phyloP scores from a whole-genome alignment of 2,888 invertebrate genomes.

The Matsumyia berberina region DNA sequence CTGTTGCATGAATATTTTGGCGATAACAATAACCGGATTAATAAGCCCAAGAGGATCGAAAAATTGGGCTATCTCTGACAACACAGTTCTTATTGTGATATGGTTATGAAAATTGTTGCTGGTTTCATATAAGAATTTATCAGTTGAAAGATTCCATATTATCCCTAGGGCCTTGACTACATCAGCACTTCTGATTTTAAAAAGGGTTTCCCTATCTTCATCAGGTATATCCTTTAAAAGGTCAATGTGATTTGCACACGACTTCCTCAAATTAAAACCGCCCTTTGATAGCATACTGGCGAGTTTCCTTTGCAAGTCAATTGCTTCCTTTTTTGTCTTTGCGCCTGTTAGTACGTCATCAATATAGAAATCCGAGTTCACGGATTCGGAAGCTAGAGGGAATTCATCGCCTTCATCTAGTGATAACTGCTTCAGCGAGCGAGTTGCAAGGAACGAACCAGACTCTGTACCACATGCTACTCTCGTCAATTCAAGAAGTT shows the following conservation, averaged over 20 bases:
- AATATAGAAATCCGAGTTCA: conserved; percentile 33
- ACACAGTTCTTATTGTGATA: conserved; percentile 45
- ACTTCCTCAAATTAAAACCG: conserved; percentile 38
- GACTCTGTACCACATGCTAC: conserved; percentile 56
- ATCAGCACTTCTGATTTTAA: conserved; percentile 48
- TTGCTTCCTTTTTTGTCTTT: conserved; percentile 7
- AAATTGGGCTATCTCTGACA: conserved; percentile 49
- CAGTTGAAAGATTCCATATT: conserved; percentile 63
- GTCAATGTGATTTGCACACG: conserved; percentile 47
- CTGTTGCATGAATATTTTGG: conserved; percentile 54
- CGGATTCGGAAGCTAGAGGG: conserved; percentile 19
- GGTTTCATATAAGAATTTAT: conserved; percentile 47
- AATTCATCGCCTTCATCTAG: conserved; percentile 30
- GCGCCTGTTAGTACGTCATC: conserved; percentile 20
- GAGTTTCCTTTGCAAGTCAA: conserved; percentile 13
- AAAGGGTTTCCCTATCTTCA: conserved; percentile 56
- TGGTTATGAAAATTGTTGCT: neutral
- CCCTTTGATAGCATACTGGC: conserved; percentile 2
- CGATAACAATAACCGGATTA: conserved; percentile 49
- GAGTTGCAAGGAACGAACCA: conserved; percentile 50
- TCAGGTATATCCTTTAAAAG: conserved; percentile 20
- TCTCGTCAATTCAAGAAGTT: conserved; percentile 44
- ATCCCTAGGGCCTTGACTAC: conserved; percentile 70
- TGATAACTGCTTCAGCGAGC: conserved; percentile 29
- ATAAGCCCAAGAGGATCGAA: conserved; percentile 49